Base-by-base conservation (phyloP, 92 coral and sea anemone genomes). In the Zoanthus sociatus region DNA sequence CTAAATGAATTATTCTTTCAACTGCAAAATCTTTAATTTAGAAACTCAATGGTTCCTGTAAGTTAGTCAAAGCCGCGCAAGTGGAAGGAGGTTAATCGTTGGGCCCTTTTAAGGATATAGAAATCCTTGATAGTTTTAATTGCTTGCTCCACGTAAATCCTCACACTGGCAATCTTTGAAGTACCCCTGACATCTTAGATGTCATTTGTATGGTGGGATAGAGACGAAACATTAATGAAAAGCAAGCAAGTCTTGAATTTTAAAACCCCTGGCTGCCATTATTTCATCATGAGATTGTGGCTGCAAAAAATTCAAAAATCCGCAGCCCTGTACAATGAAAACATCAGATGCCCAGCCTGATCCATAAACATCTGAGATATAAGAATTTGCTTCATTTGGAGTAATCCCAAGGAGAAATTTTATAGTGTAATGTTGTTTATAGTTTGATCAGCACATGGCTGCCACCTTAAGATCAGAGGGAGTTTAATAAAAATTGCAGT, bases 271-370 rank as follows among this genome's bases (percentile, higher is more conserved):
- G 67, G 74, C 82, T 73, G 71, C 91, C 88, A 82, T 88, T 15
- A 82, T 83, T 51, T 83, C 31, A 18, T 88, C 91, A 63, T 89
- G n/a, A n/a, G n/a, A n/a, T n/a, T n/a, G 48, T 21, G 88, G 88
- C 78, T 84, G 92, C 10, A 84, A 77, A 42, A 32, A 48, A 9
- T 83, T 89, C 7, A 47, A 58, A 69, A 91, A 91, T n/a, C 87
- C 86, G 73, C 89, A 53, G 84, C 88, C 87, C 13, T 78, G 46
- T n/a, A 88, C 94, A 51, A 91, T 86, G 58, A 73, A 84, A n/a
- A 73, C 84, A 76, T 92, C 94, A 61, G 79, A 88, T 63, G 94
- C 94, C 53, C 94, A 84, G 12, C 94, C 94, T 26, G 26, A 26
- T 14, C 91, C 92, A 77, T 91, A 88, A n/a, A 74, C 89, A 42